Evolutionary conservation across 37 sponge, comb jelly and placozoan genomes (phyloP), one percentile per base, ranked within the genome.

Genomic region (Haliclona indistincta): DNA sequence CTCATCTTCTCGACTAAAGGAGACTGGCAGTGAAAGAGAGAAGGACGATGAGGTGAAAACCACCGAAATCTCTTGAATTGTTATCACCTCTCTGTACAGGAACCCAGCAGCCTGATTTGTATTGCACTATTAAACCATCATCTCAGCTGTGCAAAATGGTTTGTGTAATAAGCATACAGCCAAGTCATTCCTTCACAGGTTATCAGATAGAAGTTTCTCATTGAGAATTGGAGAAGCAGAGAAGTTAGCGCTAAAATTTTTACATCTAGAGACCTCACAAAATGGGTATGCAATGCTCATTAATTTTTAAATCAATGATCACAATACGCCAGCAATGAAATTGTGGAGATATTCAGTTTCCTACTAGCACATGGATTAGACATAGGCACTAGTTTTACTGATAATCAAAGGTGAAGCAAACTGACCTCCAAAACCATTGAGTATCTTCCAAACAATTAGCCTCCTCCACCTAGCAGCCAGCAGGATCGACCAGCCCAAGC

Each of bases 141-240:
- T 25, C 37, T 80, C 22, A 34, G 64, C 10, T 73, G 81, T 49
- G 80, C 87, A 22, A 25, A 74, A 38, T 86, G 87, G 87, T 86
- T 53, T 20, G 75, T 54, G 17, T 15, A 3, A n/a, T 32, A 11
- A 20, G n/a, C n/a, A 17, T 47, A 47, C 51, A 47, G 10, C 10
- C 51, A 17, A 15, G 17, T 30, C 3, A 37, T 38, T 68, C 19
- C 38, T 55, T n/a, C 55, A 52, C 47, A 83, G 84, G 84, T 65
- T 83, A 30, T 23, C 51, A 15, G 54, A 42, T 2, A n/a, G 37
- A 4, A 76, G 70, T n/a, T 75, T 69, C 29, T 11, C 4, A 4
- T 23, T 83, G 52, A 69, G 13, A 28, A 19, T 11, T 36, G 64
- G 58, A 25, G 84, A 83, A 44, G 63, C 75, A 15, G 70, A 83